phyloP scores from a whole-genome alignment of 2,888 invertebrate genomes.

The Hymenopus coronatus region DNA sequence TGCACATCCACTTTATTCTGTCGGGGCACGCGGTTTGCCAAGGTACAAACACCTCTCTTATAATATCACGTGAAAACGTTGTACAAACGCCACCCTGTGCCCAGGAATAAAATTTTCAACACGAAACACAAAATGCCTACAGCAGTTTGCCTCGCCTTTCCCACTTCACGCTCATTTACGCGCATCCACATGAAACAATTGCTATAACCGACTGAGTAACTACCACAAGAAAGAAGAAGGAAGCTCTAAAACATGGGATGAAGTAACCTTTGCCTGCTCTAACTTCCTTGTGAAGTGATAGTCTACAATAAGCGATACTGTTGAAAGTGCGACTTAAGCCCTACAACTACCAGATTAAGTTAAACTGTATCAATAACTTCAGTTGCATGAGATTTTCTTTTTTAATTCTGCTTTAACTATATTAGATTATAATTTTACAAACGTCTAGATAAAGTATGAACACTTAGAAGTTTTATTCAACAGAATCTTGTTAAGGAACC shows the following conservation, averaged over 20 bases:
- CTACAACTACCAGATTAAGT: too few relatives aligned
- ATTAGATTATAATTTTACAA: too few relatives aligned
- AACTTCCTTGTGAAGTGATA: not conserved
- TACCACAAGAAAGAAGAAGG: not conserved
- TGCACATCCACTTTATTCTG: not conserved
- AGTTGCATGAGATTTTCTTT: too few relatives aligned
- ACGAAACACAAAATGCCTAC: not conserved
- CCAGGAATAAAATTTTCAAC: not conserved
- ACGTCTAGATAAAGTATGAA: too few relatives aligned
- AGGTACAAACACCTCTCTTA: not conserved
- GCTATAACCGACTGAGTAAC: not conserved
- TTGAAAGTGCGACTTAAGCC: not conserved
- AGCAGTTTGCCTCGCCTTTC: not conserved
- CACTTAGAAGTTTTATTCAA: too few relatives aligned
- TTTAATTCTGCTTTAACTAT: too few relatives aligned
- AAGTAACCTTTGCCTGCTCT: not conserved
- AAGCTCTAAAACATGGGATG: not conserved
- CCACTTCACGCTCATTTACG: not conserved
- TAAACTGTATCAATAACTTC: too few relatives aligned
- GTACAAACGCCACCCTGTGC: not conserved
- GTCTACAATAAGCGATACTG: not conserved
- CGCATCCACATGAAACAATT: not conserved
- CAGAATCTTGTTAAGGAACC: too few relatives aligned
- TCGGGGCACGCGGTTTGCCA: not conserved
- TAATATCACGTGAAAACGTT: not conserved